Base-by-base conservation (phyloP, 1,140 invertebrate species). In the Antheraea mylitta region DNA sequence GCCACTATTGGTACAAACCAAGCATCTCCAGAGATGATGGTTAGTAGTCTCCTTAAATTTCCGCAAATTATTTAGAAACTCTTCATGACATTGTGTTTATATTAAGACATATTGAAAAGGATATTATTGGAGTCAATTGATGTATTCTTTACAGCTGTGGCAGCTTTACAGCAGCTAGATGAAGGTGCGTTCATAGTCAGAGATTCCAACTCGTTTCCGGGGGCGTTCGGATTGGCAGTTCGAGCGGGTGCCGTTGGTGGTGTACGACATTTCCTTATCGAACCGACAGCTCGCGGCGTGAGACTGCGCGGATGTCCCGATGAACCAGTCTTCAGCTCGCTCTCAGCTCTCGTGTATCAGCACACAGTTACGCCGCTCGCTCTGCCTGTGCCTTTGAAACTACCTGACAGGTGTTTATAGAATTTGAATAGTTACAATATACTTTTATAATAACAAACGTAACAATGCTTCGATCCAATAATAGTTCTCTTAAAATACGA, bases 231-330 rank as follows among this genome's bases (percentile, higher is more conserved):
- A 0, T 92, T 99, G 64, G 99, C 99, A 0, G 92, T 99, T 18
- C 98, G 99, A 89, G 98, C 99, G 0, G 95, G 97, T 9, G 94
- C 94, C 0, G 93, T 93, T n/a, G 94, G 94, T 7, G 93, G 94
- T n/a, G 98, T 99, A 18, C 94, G 99, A 22, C 99, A 99, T 89
- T 99, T 99, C 92, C 94, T 99, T 10, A 99, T 99, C 78, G 99
- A 99, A 87, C 98, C 99, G 0, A 98, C 98, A 7, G 95, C 97
- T 6, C 95, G 97, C 76, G 99, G 99, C 45, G 99, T 99, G 16
- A 94, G 97, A 62, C 93, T 99, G 63, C 98, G 99, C 87, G 99
- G 99, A 19, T 99, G 98, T 85, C 94, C 96, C 61, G 99, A 99
- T 90, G 99, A 99, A 91, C 99, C 99, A 4, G 97, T 99, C 0